phyloP scores from a whole-genome alignment of 2,113 vertebrate genomes.

The Phoxinus phoxinus region DNA sequence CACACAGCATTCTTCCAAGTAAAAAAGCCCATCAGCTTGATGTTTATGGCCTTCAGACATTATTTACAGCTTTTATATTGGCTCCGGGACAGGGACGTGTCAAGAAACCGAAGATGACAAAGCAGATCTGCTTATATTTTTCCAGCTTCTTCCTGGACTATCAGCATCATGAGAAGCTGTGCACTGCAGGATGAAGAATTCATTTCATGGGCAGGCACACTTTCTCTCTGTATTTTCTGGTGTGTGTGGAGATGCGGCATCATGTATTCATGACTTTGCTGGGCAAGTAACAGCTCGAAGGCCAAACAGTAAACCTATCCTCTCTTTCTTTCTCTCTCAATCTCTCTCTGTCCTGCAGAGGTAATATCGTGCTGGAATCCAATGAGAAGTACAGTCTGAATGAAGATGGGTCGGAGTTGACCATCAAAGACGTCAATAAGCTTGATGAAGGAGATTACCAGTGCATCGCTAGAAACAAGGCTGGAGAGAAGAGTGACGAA shows the following conservation, averaged over 20 bases:
- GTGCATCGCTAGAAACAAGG: constrained; percentile 96
- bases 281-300: constrained; percentile 41
- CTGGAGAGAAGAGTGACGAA: constrained; percentile 85
- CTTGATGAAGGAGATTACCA: constrained; percentile 92
- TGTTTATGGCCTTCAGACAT: constrained; percentile 50
- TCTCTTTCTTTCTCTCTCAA: constrained; percentile 7
- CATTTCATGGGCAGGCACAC: constrained; percentile 25
- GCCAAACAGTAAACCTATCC: constrained; percentile 35
- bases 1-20: constrained; percentile 27
- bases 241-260: neutral
- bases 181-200: constrained; percentile 33
- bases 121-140: constrained; percentile 25
- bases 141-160: neutral
- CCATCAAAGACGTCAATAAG: constrained; percentile 88
- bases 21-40: constrained; percentile 38
- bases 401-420: constrained; percentile 88
- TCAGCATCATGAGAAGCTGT: constrained; percentile 23
- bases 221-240: constrained; percentile 16
- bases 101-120: constrained; percentile 40
- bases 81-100: neutral
- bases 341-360: constrained; percentile 72
- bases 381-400: constrained; percentile 88
- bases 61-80: constrained; percentile 38
- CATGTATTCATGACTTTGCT: constrained; percentile 38
- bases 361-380: constrained; percentile 82